These are phyloP conservation scores for Sylvietta virens DNA, from an alignment of 2,113 vertebrate species.

Conservation along the genomic window DNA sequence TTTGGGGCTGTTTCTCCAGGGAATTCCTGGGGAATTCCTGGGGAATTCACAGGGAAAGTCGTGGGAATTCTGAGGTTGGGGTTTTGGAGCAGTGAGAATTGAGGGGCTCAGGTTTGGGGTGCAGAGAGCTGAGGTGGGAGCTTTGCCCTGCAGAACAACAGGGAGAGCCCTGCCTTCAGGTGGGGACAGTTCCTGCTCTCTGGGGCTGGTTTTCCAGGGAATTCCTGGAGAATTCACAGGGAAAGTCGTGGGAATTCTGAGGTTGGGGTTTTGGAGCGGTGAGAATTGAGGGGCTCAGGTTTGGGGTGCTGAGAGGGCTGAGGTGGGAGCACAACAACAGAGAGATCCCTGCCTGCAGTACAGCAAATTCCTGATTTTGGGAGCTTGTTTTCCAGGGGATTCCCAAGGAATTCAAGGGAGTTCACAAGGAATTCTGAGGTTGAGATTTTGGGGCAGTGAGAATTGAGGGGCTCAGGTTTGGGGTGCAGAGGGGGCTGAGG, in stretches of 20 bases:
- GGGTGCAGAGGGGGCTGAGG: not conserved
- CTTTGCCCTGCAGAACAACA: not conserved
- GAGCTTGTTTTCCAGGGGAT: too few species aligned
- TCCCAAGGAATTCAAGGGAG: too few species aligned
- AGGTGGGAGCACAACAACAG: too few species aligned
- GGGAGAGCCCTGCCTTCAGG: not conserved
- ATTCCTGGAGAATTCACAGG: too few species aligned
- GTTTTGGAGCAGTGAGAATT: accelerated
- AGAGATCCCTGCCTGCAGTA: too few species aligned
- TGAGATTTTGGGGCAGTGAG: accelerated
- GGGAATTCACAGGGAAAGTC: accelerated
- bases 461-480: not conserved
- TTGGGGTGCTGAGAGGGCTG: not conserved
- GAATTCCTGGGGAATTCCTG: not conserved
- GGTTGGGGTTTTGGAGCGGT: too few species aligned
- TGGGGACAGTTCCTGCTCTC: accelerated
- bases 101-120: not conserved
- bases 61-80: accelerated
- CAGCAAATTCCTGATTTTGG: too few species aligned
- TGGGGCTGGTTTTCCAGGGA: accelerated
- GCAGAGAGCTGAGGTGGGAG: too few species aligned
- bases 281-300: not conserved
- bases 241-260: not conserved
- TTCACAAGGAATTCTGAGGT: not conserved
- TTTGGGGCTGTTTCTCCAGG: not conserved